Conservation (phyloP, 2,113 vertebrate genomes). For the Nibea albiflora region DNA sequence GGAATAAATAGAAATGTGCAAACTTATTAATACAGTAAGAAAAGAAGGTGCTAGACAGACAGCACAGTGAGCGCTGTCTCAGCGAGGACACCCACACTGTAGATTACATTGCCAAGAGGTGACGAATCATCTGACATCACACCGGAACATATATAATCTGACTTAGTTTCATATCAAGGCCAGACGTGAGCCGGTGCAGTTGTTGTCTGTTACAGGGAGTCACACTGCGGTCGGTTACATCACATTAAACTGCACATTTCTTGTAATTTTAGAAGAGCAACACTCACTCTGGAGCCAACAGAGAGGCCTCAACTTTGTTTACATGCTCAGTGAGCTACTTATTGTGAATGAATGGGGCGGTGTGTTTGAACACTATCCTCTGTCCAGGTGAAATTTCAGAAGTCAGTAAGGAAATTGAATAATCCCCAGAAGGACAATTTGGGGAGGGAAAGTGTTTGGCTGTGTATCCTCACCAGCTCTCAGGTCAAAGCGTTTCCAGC, state of each 20-base stretch:
- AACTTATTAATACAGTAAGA: not conserved
- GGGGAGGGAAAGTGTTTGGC: not conserved
- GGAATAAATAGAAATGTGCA: not conserved
- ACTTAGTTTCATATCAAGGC: not conserved
- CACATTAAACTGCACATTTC: not conserved
- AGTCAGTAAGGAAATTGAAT: not conserved
- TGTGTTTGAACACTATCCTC: too few species aligned
- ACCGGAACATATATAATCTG: not conserved
- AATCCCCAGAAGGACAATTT: not conserved
- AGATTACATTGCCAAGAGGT: not conserved
- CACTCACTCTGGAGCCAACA: too few species aligned
- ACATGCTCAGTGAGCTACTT: too few species aligned
- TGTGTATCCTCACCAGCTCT: conserved; percentile 84
- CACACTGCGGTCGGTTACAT: not conserved
- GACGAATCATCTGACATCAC: not conserved
- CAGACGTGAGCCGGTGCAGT: too few species aligned
- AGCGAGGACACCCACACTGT: not conserved
- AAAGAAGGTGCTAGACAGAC: not conserved
- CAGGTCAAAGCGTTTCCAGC: conserved; percentile 89
- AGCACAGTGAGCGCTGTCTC: not conserved
- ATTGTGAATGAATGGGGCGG: too few species aligned
- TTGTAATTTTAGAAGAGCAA: not conserved
- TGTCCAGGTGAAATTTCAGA: not conserved
- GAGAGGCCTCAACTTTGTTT: too few species aligned
- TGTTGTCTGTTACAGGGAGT: too few species aligned